Conservation (phyloP, 1,140 invertebrate genomes). For the Trachymyrmex septentrionalis region DNA sequence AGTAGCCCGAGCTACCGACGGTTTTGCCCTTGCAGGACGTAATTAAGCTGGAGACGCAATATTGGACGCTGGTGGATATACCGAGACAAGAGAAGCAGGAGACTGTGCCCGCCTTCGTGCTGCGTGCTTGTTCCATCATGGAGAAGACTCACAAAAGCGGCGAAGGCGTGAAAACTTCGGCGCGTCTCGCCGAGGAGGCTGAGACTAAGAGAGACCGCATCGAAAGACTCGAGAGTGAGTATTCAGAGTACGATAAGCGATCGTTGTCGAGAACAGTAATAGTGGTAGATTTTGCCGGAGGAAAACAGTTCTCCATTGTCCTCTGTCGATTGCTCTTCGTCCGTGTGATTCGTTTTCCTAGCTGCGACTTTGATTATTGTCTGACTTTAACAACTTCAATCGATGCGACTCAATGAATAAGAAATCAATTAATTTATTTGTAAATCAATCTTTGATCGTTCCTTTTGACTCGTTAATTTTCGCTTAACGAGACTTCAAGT, state of each 20-base stretch:
- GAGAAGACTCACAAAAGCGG: slow-evolving; percentile 96
- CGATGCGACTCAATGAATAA: background rate
- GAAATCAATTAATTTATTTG: slow-evolving; percentile 12
- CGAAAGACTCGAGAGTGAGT: slow-evolving; percentile 93
- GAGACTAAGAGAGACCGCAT: slow-evolving; percentile 93
- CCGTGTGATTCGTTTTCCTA: background rate
- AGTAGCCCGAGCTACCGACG: background rate
- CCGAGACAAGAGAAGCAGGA: slow-evolving; percentile 96
- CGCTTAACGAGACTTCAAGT: background rate
- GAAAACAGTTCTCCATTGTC: slow-evolving; percentile 43
- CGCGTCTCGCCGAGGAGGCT: slow-evolving; percentile 93
- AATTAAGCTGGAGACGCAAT: slow-evolving; percentile 96
- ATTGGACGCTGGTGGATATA: slow-evolving; percentile 97
- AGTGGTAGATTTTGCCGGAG: background rate
- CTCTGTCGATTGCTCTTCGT: background rate
- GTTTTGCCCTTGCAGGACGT: slow-evolving; percentile 90
- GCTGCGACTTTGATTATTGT: slow-evolving; percentile 37
- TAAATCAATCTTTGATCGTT: background rate
- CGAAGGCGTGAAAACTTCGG: slow-evolving; percentile 95
- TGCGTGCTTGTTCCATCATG: slow-evolving; percentile 95
- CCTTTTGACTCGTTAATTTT: background rate
- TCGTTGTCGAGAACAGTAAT: slow-evolving; percentile 19
- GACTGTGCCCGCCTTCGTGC: slow-evolving; percentile 95
- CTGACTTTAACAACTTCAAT: background rate
- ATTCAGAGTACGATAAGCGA: background rate